Evolutionary conservation across 2,113 vertebrate species (phyloP).

Genomic region (Melanotaenia duboulayi): DNA sequence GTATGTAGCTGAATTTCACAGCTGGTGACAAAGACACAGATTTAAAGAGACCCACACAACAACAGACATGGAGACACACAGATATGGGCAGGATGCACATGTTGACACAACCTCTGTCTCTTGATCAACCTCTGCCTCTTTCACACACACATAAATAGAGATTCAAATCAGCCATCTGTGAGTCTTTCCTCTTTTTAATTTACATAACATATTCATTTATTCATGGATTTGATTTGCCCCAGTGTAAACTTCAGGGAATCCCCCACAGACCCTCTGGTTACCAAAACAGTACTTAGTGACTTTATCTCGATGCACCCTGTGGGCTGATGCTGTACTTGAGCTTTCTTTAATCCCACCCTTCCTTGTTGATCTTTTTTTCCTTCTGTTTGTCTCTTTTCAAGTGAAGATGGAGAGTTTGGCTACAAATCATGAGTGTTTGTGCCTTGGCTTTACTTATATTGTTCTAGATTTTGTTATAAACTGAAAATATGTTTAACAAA

Average conservation of each 20-base stretch:
- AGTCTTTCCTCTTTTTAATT: conserved; percentile 62
- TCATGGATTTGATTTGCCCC: conserved; percentile 57
- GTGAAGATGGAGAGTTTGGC: background rate
- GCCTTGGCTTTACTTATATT: background rate
- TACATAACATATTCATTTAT: conserved; percentile 79
- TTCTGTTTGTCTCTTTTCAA: conserved; percentile 4
- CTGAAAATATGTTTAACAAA: background rate
- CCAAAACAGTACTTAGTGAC: conserved; percentile 62
- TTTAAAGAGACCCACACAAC: background rate
- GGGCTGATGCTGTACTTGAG: background rate
- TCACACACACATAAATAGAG: conserved; percentile 14
- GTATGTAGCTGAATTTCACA: conserved; percentile 63
- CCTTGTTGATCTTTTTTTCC: background rate
- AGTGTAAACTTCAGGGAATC: conserved; percentile 65
- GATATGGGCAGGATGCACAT: conserved; percentile 43
- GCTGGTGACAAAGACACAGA: conserved; percentile 66
- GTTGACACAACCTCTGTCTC: conserved; percentile 36
- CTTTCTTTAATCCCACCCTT: conserved; percentile 8
- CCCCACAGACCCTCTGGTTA: conserved; percentile 55
- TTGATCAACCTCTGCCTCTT: conserved; percentile 38
- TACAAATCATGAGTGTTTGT: background rate
- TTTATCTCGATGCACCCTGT: conserved; percentile 21
- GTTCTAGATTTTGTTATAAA: background rate
- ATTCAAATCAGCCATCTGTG: conserved; percentile 76
- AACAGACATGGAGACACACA: background rate